phyloP scores from a whole-genome alignment of 2,113 vertebrate genomes.

The Acrocephalus kingi region DNA sequence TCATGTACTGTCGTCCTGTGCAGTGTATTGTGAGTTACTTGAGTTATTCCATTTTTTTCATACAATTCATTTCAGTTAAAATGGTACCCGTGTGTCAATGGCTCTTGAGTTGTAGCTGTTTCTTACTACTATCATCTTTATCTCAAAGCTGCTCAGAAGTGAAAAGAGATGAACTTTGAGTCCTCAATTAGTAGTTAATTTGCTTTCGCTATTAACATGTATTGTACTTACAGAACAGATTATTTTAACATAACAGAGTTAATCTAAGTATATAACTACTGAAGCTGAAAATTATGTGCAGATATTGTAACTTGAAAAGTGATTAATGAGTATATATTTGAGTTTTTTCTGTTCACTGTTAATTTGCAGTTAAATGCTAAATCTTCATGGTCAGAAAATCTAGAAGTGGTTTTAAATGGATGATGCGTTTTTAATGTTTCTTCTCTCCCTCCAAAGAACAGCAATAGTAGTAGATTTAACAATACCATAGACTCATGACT shows the following conservation, averaged over 20 bases:
- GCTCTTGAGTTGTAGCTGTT: conserved; percentile 50
- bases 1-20: conserved; percentile 62
- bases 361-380: conserved; percentile 72
- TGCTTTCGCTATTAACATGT: conserved; percentile 59
- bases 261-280: conserved; percentile 53
- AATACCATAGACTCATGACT: conserved; percentile 97
- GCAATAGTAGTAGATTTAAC: conserved; percentile 95
- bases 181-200: conserved; percentile 48
- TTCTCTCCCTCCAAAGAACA: conserved; percentile 91
- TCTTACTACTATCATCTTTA: conserved; percentile 44
- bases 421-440: conserved; percentile 86
- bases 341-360: conserved; percentile 50
- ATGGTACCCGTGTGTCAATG: conserved; percentile 45
- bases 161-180: conserved; percentile 56
- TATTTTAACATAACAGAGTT: conserved; percentile 44
- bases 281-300: conserved; percentile 17
- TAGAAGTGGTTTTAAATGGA: conserved; percentile 83
- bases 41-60: conserved; percentile 68
- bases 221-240: conserved; percentile 31
- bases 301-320: conserved; percentile 58
- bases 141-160: conserved; percentile 60
- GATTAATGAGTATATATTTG: conserved; percentile 38
- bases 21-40: conserved; percentile 66
- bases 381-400: conserved; percentile 75
- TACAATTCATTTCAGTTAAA: conserved; percentile 62